phyloP scores from a whole-genome alignment of 2,113 vertebrate species.

The Chloroceryle aenea region DNA sequence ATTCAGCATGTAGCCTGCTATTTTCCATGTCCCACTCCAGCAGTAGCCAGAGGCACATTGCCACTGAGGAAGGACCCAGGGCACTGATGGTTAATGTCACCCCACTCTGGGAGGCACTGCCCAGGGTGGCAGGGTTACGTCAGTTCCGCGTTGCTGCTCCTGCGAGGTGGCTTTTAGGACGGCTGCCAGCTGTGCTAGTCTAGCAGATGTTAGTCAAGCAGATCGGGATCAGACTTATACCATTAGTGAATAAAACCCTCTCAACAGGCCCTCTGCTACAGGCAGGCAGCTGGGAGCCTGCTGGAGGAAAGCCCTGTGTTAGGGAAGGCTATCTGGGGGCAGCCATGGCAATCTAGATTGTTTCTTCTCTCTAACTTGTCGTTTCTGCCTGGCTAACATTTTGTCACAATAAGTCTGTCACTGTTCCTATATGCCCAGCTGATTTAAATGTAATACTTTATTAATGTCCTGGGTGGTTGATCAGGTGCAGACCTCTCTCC shows the following conservation, averaged over 20 bases:
- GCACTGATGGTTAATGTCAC: too few relatives aligned
- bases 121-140: fast-evolving
- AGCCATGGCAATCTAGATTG: not conserved
- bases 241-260: not conserved
- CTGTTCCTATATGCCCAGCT: slow-evolving; percentile 47
- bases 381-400: slow-evolving; percentile 63
- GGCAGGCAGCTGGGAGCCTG: not conserved
- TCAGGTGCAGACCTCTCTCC: not conserved
- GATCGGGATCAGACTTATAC: not conserved
- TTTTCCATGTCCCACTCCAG: not conserved
- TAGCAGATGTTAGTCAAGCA: not conserved
- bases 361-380: slow-evolving; percentile 46
- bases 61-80: fast-evolving
- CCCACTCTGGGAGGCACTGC: not conserved
- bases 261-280: fast-evolving
- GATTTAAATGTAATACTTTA: slow-evolving; percentile 34
- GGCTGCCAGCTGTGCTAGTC: not conserved
- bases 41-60: fast-evolving
- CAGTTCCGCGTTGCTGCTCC: fast-evolving
- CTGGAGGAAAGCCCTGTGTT: slow-evolving; percentile 44
- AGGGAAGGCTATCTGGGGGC: not conserved
- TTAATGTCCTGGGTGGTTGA: not conserved
- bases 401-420: slow-evolving; percentile 49
- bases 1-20: fast-evolving
- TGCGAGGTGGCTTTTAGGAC: not conserved